Percentiles rank a stretch among this genome's conserved stretches.
Evolutionary conservation across 2,113 vertebrate genomes (phyloP).

Genomic region (Caranx ignobilis): DNA sequence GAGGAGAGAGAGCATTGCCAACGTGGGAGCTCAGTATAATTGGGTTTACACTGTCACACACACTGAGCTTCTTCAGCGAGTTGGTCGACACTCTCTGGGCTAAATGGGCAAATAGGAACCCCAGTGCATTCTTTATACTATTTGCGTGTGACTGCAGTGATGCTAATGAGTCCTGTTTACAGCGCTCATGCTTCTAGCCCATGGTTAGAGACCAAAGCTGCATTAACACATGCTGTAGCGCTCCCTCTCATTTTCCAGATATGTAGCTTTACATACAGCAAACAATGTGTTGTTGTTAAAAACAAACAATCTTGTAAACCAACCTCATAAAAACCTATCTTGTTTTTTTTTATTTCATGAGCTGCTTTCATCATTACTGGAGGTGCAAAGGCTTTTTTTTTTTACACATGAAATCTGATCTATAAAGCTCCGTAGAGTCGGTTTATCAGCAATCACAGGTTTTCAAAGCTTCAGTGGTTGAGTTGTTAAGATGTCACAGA

Average conservation of each 20-base stretch:
- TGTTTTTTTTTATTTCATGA: not conserved
- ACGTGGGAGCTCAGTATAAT: conserved; percentile 51
- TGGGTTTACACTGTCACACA: conserved; percentile 40
- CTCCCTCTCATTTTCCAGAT: not conserved
- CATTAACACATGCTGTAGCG: conserved; percentile 16
- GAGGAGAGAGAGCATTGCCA: conserved; percentile 38
- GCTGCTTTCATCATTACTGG: not conserved
- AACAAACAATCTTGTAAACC: not conserved
- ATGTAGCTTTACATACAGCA: not conserved
- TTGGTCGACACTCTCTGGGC: conserved; percentile 52
- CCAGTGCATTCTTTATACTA: conserved; percentile 60
- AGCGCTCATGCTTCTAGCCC: conserved; percentile 31
- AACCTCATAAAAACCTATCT: not conserved
- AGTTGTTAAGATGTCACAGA: conserved; percentile 2
- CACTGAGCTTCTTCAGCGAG: conserved; percentile 25
- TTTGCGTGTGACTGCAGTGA: conserved; percentile 56
- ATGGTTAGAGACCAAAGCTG: conserved; percentile 27
- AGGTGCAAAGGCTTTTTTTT: too few relatives aligned
- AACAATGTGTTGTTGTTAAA: not conserved
- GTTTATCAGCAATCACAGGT: not conserved
- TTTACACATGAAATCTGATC: not conserved
- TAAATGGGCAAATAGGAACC: conserved; percentile 60
- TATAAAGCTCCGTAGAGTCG: not conserved
- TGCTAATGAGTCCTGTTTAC: conserved; percentile 66
- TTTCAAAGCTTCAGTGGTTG: conserved; percentile 12